phyloP scores from a whole-genome alignment of 2,797 vertebrate genomes.

The Parotocinclus haroldoi region DNA sequence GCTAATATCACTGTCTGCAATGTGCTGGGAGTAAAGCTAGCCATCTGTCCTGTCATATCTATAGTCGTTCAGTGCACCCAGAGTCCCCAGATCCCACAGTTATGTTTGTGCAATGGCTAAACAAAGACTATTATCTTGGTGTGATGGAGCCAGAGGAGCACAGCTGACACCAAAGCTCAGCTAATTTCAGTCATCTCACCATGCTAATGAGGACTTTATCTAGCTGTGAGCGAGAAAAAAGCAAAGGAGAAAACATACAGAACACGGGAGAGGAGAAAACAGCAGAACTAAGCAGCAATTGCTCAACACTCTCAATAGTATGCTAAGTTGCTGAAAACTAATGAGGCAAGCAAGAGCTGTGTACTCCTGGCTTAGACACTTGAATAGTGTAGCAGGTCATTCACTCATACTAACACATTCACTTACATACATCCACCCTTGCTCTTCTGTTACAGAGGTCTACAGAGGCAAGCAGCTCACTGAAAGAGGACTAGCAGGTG shows the following conservation, averaged over 20 bases:
- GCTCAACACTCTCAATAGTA: conserved; percentile 12
- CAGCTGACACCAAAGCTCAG: conserved; percentile 57
- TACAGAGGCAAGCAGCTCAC: conserved; percentile 50
- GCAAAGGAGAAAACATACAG: conserved; percentile 28
- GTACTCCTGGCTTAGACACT: conserved; percentile 30
- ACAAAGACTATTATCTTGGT: conserved; percentile 75
- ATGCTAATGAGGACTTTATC: conserved; percentile 40
- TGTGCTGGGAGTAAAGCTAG: conserved; percentile 31
- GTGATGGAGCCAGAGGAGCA: conserved; percentile 59
- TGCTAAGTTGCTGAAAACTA: conserved; percentile 35
- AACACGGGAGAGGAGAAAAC: conserved; percentile 10
- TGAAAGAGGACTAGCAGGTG: conserved; percentile 71
- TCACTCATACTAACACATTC: neutral
- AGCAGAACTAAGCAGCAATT: conserved; percentile 18
- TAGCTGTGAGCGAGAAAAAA: conserved; percentile 27
- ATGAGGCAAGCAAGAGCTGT: conserved; percentile 42
- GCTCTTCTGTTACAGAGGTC: conserved; percentile 32
- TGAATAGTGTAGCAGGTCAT: conserved; percentile 23
- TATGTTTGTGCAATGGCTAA: conserved; percentile 56
- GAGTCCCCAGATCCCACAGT: conserved; percentile 34
- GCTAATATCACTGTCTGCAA: conserved; percentile 12
- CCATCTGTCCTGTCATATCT: conserved; percentile 21
- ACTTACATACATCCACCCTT: conserved; percentile 10
- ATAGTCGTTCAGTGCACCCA: conserved; percentile 28
- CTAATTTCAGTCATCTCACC: conserved; percentile 58